Base-by-base conservation (phyloP, 2,113 vertebrate genomes). In the Psilopsiagon aymara region DNA sequence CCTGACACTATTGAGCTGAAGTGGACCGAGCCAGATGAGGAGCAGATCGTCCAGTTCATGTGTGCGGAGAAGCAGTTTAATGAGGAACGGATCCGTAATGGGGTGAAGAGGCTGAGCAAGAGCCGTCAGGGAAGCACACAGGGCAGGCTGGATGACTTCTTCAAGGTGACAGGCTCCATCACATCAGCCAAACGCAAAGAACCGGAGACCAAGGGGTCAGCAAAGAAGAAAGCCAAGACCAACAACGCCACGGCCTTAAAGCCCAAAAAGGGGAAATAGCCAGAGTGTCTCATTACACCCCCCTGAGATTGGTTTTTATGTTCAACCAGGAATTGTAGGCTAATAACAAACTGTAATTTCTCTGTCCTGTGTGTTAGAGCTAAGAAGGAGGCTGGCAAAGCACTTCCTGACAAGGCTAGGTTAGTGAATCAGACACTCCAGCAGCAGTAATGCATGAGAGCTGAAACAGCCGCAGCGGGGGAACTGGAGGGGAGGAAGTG, bases 51-150 rank as follows among this genome's bases (percentile, higher is more conserved):
- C 74, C 97, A 93, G 44, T 99, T 99, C 95, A 98, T 99, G 99
- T 99, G 99, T 0, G 96, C 90, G 2, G 99, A 99, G 92, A 99
- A 99, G 95, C 99, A 99, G 95, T 99, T 99, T 97, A 99, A 98
- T 3, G 99, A 99, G 96, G 99, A 99, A 88, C 98, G 99, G 37
- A 98, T 99, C 87, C 98, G 98, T 37, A 99, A 98, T 1, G 99
- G 99, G 27, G 98, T 98, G 87, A 98, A 97, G 97, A 98, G 99
- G 96, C 98, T 99, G 24, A 67, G 96, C 89, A 99, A 99, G 96
- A 99, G 99, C 95, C 97, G 99, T 29, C 99, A 99, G 93, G 99
- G 99, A 20, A 99, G 99, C 98, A 99, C 99, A 3, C 99, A 99
- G 95, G 99, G 99, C 60, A 97, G 99, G 11, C 98, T 99, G 33